These are phyloP conservation scores for Aythya baeri DNA, from an alignment of 2,113 vertebrate genomes.

Conservation along the genomic window DNA sequence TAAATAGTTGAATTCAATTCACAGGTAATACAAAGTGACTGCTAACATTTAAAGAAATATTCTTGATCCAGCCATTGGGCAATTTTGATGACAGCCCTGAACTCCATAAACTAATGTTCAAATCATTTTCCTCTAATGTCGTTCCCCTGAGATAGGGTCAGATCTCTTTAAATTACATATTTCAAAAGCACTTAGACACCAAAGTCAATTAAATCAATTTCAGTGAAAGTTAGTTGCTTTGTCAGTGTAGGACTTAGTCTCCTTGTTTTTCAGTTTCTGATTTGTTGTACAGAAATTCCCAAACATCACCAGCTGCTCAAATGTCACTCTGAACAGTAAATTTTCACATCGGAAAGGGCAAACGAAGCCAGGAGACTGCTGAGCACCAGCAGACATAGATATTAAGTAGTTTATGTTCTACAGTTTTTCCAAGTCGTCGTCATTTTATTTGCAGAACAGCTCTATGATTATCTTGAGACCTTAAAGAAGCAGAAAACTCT, in stretches of 20 bases:
- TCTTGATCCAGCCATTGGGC: neutral
- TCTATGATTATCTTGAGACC: neutral
- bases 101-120: neutral
- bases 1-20: neutral
- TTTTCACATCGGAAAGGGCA: neutral
- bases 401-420: neutral
- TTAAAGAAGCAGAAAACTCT: neutral
- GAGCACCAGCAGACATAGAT: neutral
- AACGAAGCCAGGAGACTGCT: neutral
- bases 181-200: neutral
- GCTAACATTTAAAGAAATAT: neutral
- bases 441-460: neutral
- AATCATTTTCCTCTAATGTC: neutral
- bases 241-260: neutral
- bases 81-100: neutral
- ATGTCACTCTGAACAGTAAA: neutral
- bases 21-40: neutral
- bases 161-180: neutral
- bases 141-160: neutral
- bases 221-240: neutral
- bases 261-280: neutral
- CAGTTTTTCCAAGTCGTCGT: neutral
- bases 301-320: neutral
- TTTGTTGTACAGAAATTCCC: neutral
- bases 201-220: neutral